Percentiles rank a stretch among this genome's conserved stretches.
phyloP scores from a whole-genome alignment of 2,797 vertebrate species.

The Acomys russatus region DNA sequence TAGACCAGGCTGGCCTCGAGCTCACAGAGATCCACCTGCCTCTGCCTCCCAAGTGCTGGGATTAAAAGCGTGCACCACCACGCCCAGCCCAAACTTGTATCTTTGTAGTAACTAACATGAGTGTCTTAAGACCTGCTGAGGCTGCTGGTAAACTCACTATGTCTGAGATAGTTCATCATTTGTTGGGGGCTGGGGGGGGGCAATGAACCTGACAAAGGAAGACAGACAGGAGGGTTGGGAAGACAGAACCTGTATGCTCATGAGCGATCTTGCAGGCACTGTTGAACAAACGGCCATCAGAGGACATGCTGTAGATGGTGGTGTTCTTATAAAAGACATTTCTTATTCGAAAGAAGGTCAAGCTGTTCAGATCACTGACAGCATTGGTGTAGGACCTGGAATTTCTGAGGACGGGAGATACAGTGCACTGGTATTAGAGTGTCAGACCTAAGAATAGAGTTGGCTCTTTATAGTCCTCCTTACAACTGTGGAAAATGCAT shows the following conservation, averaged over 20 bases:
- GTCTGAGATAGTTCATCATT: not conserved
- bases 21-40: no score
- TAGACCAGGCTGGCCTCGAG: no score
- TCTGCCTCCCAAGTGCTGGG: no score
- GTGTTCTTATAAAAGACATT: slow-evolving; percentile 89
- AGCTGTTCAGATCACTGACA: slow-evolving; percentile 87
- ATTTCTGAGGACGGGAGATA: slow-evolving; percentile 83
- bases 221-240: not conserved
- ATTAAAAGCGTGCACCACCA: no score
- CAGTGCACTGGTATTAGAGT: not conserved
- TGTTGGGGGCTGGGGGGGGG: not conserved
- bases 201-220: not conserved
- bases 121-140: not conserved
- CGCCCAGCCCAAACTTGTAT: not conserved
- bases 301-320: slow-evolving; percentile 90
- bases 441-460: not conserved
- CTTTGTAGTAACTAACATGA: not conserved
- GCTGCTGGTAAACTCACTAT: not conserved
- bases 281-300: slow-evolving; percentile 88
- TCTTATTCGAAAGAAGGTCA: slow-evolving; percentile 86
- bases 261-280: slow-evolving; percentile 88
- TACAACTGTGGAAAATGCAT: not conserved
- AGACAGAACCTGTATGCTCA: slow-evolving; percentile 89
- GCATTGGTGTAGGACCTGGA: slow-evolving; percentile 89
- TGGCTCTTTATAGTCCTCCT: not conserved